Evolutionary conservation across 2,888 invertebrate species (phyloP).

Genomic region (Phortica magna): DNA sequence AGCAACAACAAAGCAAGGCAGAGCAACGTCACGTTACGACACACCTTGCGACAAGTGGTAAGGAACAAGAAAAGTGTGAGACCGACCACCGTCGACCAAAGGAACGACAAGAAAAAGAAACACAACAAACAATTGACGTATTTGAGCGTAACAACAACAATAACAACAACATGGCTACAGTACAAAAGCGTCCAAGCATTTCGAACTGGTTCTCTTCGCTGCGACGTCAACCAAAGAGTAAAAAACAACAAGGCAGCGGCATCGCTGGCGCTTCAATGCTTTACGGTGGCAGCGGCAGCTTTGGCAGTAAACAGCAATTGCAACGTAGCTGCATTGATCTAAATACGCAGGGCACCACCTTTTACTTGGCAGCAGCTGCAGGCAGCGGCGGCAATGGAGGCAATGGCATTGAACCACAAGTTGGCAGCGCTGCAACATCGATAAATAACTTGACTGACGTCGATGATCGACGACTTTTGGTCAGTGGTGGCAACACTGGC

Average conservation of each 20-base stretch:
- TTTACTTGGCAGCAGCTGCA: background rate
- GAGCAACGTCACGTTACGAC: no score
- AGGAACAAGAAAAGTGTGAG: no score
- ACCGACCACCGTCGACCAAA: no score
- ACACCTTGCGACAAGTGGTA: no score
- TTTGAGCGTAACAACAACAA: background rate
- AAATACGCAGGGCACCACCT: conserved; percentile 40
- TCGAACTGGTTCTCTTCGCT: conserved; percentile 90
- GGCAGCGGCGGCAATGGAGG: no score
- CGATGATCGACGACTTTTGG: conserved; percentile 51
- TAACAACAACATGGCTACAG: conserved; percentile 61
- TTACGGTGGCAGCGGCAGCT: conserved; percentile 59
- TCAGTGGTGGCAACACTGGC: conserved; percentile 50
- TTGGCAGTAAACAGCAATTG: conserved; percentile 68
- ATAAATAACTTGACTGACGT: conserved; percentile 47
- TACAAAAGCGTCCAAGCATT: conserved; percentile 84
- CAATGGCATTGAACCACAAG: conserved; percentile 24
- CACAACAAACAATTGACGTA: background rate
- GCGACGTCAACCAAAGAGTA: conserved; percentile 80
- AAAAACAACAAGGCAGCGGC: conserved; percentile 62
- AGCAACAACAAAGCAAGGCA: no score
- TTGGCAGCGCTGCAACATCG: conserved; percentile 37
- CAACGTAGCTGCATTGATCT: conserved; percentile 78
- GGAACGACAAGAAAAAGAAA: background rate
- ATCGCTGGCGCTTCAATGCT: conserved; percentile 30